Evolutionary conservation across 2,113 vertebrate species (phyloP).

Genomic region (Mesoclemmys tuberculata): DNA sequence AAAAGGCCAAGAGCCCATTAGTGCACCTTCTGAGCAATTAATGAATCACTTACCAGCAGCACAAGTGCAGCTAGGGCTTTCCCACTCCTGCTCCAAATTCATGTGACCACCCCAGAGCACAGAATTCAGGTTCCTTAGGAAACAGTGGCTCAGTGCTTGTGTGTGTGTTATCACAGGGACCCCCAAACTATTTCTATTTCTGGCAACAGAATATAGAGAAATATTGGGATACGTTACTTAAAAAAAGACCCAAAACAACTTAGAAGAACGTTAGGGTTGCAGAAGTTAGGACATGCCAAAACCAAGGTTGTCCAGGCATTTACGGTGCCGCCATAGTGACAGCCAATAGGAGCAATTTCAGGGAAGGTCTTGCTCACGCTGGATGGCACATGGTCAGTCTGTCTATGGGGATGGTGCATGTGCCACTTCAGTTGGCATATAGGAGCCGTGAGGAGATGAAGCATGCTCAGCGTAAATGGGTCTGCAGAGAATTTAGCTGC

Average conservation of each 20-base stretch:
- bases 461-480: background rate
- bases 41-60: background rate
- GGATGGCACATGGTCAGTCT: background rate
- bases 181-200: background rate
- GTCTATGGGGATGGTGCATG: background rate
- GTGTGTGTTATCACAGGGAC: background rate
- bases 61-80: background rate
- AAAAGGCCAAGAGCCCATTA: background rate
- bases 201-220: background rate
- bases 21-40: background rate
- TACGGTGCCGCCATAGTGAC: background rate
- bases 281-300: background rate
- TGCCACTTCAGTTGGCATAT: background rate
- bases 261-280: background rate
- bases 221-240: background rate
- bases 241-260: background rate
- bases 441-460: background rate
- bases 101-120: background rate
- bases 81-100: background rate
- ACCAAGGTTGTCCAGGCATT: background rate
- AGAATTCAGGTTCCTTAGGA: background rate
- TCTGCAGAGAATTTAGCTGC: background rate
- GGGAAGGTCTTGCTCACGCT: rapidly evolving
- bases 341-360: background rate
- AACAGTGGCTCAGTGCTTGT: background rate